Percentiles rank a stretch among this genome's conserved stretches.
Evolutionary conservation across 2,888 invertebrate species (phyloP).

Genomic region (Alloscopus bannaensis): DNA sequence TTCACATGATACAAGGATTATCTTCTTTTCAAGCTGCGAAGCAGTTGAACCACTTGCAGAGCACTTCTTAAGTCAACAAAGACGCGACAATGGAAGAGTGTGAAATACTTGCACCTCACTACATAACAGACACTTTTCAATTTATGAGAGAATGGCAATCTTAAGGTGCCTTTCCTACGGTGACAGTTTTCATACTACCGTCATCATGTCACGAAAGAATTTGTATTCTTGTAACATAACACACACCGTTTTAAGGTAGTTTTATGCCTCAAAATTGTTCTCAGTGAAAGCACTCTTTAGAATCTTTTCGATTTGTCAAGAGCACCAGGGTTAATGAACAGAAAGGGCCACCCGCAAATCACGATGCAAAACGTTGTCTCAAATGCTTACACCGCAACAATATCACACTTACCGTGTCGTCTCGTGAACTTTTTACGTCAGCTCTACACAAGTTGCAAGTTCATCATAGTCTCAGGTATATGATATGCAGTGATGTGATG

Average conservation of each 20-base stretch:
- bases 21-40: conserved; percentile 30
- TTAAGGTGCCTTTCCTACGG: conserved; percentile 34
- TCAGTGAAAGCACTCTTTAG: conserved; percentile 10
- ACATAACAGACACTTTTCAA: too few relatives aligned
- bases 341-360: conserved; percentile 41
- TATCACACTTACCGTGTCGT: background rate
- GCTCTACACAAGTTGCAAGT: background rate
- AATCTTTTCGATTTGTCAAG: conserved; percentile 9
- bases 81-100: too few relatives aligned
- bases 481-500: background rate
- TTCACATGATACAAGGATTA: conserved; percentile 56
- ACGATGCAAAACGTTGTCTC: conserved; percentile 2
- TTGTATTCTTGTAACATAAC: conserved; percentile 22
- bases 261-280: conserved; percentile 4
- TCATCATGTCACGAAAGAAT: conserved; percentile 44
- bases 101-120: conserved; percentile 24
- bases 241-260: conserved; percentile 20
- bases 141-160: conserved; percentile 28
- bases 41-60: conserved; percentile 33
- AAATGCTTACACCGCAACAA: background rate
- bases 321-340: conserved; percentile 14
- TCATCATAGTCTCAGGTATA: background rate
- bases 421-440: background rate
- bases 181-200: conserved; percentile 35
- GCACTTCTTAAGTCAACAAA: conserved; percentile 38